Evolutionary conservation across 1,140 invertebrate species (phyloP).

Genomic region (Solenopsis fugax): DNA sequence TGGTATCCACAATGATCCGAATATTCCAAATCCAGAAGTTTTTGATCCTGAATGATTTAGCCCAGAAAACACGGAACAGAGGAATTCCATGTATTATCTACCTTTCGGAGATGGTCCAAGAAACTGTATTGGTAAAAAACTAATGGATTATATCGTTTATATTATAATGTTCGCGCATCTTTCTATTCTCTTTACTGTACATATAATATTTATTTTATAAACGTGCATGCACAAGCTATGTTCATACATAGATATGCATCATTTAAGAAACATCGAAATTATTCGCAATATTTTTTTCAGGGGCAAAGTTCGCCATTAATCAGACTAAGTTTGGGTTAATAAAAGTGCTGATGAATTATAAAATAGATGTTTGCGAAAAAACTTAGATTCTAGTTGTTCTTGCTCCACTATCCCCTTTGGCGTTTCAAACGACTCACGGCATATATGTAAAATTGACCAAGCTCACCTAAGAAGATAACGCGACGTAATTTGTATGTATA

Average conservation of each 20-base stretch:
- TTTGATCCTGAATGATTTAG: conserved; percentile 64
- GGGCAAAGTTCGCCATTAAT: conserved; percentile 52
- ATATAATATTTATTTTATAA: not conserved
- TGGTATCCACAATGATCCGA: conserved; percentile 45
- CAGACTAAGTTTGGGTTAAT: conserved; percentile 56
- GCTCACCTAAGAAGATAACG: not conserved
- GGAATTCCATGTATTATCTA: conserved; percentile 56
- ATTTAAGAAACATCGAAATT: not conserved
- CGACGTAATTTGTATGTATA: not conserved
- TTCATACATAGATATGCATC: not conserved
- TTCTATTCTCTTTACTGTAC: not conserved
- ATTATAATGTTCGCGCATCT: not conserved
- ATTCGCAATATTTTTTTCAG: conserved; percentile 19
- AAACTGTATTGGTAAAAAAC: conserved; percentile 65
- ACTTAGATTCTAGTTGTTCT: conserved; percentile 34
- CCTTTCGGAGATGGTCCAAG: conserved; percentile 62
- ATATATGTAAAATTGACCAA: conserved; percentile 57
- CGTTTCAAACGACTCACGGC: conserved; percentile 10
- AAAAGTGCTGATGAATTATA: conserved; percentile 52
- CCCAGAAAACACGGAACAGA: not conserved
- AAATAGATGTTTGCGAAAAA: conserved; percentile 57
- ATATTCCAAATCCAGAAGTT: conserved; percentile 53
- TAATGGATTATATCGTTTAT: not conserved
- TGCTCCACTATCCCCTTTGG: not conserved
- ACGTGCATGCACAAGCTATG: no score